Evolutionary conservation across 1,140 invertebrate species (phyloP), one percentile per base, ranked within the genome.

Genomic region (Papilio glaucus): DNA sequence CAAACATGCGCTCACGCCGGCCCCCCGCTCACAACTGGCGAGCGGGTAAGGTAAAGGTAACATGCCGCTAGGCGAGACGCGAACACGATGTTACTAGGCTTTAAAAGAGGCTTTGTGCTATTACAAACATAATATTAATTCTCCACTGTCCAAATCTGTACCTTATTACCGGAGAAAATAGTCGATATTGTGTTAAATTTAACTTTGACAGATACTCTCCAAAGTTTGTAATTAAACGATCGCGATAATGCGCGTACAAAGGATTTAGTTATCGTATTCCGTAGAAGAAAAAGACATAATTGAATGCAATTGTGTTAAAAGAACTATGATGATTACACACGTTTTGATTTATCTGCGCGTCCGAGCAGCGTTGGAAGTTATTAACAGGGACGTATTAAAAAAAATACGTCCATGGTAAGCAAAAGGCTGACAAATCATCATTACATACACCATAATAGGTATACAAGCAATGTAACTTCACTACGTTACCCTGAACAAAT

Each of bases 191-290:
- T 18, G 4, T 33, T 45, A 49, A 49, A 49, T 45, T 49, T 68
- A 6, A 15, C 21, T 49, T 49, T 53, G 3, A 53, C 42, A 53
- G 26, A 53, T 49, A 53, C 67, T 8, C 15, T 12, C 18, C 53
- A 18, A 38, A 49, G 67, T 69, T 69, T 69, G 67, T 49, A 7
- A 49, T 49, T 49, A 49, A 15, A 26, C 60, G 76, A 86, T 86
- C 77, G 77, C 73, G 79, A 85, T 87, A 85, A 74, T 77, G 77
- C 79, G 60, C 74, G 75, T 78, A 87, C 84, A 85, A 82, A 85
- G 78, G 79, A 69, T 74, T 77, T 76, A 80, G 72, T 84, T 81
- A 81, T 80, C 76, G 77, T 77, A 76, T 71, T 72, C 70, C 68
- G 76, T 79, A 57, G 72, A 77, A 77, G 72, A 78, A 83, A 85